Evolutionary conservation across 2,113 vertebrate species (phyloP).

Genomic region (Microtus richardsoni): DNA sequence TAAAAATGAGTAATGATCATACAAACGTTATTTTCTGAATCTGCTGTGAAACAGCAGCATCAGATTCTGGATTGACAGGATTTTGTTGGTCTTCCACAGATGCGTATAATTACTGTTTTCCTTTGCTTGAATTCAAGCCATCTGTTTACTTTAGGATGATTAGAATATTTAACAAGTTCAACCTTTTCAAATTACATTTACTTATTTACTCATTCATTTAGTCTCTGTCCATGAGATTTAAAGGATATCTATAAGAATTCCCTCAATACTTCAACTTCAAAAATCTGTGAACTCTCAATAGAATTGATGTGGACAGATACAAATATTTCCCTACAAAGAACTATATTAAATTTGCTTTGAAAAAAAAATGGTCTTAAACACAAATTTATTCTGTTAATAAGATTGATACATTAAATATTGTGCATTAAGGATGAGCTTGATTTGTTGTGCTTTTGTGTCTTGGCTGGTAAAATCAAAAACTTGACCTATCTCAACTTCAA

Average conservation of each 20-base stretch:
- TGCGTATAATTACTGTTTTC: slow-evolving; percentile 85
- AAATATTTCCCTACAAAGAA: background rate
- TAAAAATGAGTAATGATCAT: slow-evolving; percentile 82
- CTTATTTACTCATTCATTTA: slow-evolving; percentile 47
- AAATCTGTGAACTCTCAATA: slow-evolving; percentile 17
- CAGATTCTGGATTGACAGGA: slow-evolving; percentile 79
- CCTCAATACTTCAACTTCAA: slow-evolving; percentile 16
- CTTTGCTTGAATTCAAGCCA: slow-evolving; percentile 84
- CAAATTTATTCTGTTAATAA: background rate
- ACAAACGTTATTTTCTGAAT: slow-evolving; percentile 78
- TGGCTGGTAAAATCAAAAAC: background rate
- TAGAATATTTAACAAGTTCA: slow-evolving; percentile 81
- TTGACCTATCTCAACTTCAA: background rate
- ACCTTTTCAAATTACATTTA: slow-evolving; percentile 54
- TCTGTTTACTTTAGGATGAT: slow-evolving; percentile 85
- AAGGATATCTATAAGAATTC: background rate
- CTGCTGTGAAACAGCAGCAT: slow-evolving; percentile 80
- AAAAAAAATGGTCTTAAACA: slow-evolving; percentile 17
- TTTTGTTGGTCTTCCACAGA: slow-evolving; percentile 85
- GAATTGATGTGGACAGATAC: background rate
- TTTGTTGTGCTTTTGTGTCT: background rate
- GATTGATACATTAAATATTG: background rate
- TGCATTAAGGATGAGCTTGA: background rate
- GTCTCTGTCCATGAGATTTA: background rate
- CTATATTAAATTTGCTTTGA: background rate